Conservation (phyloP, 2,113 vertebrate genomes). For the Empidonax traillii region DNA sequence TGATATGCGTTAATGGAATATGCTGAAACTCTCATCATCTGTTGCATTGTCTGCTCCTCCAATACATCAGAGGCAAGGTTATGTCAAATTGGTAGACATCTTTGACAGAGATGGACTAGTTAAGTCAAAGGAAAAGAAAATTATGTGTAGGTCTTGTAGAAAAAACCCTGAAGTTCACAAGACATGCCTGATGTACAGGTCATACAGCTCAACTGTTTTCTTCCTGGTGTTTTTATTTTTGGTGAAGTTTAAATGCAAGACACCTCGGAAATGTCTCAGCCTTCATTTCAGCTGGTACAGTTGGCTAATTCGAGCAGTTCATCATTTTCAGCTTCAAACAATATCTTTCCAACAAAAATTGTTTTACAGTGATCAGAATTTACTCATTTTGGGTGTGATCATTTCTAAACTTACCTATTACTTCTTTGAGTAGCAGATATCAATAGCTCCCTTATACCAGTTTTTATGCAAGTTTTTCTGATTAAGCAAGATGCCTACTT, state of each 20-base stretch:
- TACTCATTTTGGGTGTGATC: not conserved
- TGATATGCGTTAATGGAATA: not conserved
- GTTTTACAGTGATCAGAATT: slow-evolving; percentile 14
- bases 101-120: slow-evolving; percentile 38
- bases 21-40: not conserved
- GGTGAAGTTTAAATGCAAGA: slow-evolving; percentile 46
- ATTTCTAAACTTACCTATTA: not conserved
- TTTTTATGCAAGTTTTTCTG: not conserved
- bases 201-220: not conserved
- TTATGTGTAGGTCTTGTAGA: slow-evolving; percentile 2
- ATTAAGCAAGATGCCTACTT: not conserved
- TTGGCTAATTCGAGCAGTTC: not conserved
- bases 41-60: not conserved
- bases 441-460: not conserved
- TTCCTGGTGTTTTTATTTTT: not conserved
- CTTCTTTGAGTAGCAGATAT: not conserved
- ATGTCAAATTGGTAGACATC: slow-evolving; percentile 19
- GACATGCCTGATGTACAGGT: not conserved
- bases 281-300: slow-evolving; percentile 8
- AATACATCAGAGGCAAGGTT: not conserved
- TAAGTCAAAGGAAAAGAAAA: slow-evolving; percentile 50
- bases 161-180: not conserved
- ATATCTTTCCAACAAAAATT: not conserved
- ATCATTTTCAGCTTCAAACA: not conserved
- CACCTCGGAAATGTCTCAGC: not conserved